A percentile compares a stretch with the other conserved stretches of the same genome.
These are phyloP conservation scores for Brachyptera risi DNA, from an alignment of 2,888 invertebrate genomes.

Conservation along the genomic window DNA sequence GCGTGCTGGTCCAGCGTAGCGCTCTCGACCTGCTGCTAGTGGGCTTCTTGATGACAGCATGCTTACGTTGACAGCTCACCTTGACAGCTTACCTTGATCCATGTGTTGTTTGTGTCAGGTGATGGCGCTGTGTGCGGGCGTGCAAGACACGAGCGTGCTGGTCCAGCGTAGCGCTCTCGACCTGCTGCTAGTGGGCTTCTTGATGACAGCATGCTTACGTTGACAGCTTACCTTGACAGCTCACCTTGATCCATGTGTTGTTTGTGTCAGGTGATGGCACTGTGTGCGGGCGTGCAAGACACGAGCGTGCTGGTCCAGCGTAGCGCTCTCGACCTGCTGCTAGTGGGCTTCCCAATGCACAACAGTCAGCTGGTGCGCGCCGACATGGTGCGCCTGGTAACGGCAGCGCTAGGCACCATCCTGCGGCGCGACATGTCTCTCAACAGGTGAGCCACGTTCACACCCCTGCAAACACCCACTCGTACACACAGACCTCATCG, in stretches of 20 bases:
- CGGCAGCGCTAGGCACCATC: conserved; percentile 68
- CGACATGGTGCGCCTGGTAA: conserved; percentile 68
- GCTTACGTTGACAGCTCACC: too few relatives aligned
- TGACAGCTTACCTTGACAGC: too few relatives aligned
- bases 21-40: conserved; percentile 76
- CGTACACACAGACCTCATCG: too few relatives aligned
- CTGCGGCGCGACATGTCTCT: conserved; percentile 84
- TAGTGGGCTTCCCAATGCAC: conserved; percentile 80
- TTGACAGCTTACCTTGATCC: too few relatives aligned
- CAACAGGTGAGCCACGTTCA: conserved; percentile 61
- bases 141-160: conserved; percentile 74
- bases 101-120: too few relatives aligned
- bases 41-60: too few relatives aligned
- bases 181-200: conserved; percentile 73
- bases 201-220: too few relatives aligned
- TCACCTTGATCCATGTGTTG: too few relatives aligned
- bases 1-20: conserved; percentile 79
- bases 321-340: conserved; percentile 75
- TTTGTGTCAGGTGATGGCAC: conserved; percentile 65
- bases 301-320: conserved; percentile 78
- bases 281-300: conserved; percentile 78
- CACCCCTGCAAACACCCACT: too few relatives aligned
- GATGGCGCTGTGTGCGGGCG: conserved; percentile 69
- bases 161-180: conserved; percentile 85
- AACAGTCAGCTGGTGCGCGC: conserved; percentile 63